Evolutionary conservation across 1,140 invertebrate genomes (phyloP), one percentile per base, ranked within the genome.

Genomic region (Heliconius himera): DNA sequence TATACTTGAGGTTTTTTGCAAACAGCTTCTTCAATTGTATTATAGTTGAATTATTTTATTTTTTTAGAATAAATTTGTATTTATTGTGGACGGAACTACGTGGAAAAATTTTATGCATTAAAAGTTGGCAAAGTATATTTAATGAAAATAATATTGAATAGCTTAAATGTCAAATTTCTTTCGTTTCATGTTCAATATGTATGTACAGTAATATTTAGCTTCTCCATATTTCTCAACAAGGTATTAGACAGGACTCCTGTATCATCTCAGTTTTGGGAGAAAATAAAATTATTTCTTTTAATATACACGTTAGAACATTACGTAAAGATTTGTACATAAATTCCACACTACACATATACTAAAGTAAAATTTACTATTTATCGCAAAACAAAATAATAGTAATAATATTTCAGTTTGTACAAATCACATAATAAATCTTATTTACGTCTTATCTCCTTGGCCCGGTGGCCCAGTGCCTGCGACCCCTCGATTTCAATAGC

Each of bases 381-480:
- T 20, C 49, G 18, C 33, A 36, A 6, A 36, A 36, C 6, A 36
- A 6, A 36, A 54, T 18, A 54, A 54, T 18, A 5, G 2, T 54
- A 54, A n/a, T 18, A 13, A 18, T 56, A 56, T 22, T n/a, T 22
- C 20, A 22, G 22, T 56, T 66, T 66, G 29, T 29, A 16, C 60
- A 66, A 66, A 29, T 29, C 60, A 29, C 54, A 60, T 60, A 60
- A 56, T 56, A 56, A 56, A 26, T 60, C 54, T 22, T 60, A 60
- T 60, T 60, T 60, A 20, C 60, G 60, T 29, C 22, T 29, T 66
- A 66, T 66, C 73, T 60, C 18, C 60, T 71, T 87, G 86, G 77
- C 87, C 91, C 84, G 83, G 82, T 92, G 87, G 79, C 89, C 86
- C 82, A 91, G 73, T 89, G 80, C 79, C 82, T 74, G 13, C 49